Evolutionary conservation across 2,797 vertebrate genomes (phyloP).

Genomic region (Eidolon dupreanum): DNA sequence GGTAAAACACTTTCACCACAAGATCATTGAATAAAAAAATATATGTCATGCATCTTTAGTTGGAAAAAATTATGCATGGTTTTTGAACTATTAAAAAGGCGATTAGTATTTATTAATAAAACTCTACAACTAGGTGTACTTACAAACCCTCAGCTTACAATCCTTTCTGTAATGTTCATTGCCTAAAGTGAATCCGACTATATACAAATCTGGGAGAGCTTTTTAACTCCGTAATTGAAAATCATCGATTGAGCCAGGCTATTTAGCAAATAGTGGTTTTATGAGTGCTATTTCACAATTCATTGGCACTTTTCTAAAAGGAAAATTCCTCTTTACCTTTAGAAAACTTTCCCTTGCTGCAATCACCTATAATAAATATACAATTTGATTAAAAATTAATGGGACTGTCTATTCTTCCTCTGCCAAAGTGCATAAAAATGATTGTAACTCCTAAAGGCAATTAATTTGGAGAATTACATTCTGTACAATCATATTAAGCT

Average conservation of each 20-base stretch:
- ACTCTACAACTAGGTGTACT: neutral
- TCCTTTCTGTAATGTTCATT: slow-evolving; percentile 21
- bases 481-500: neutral
- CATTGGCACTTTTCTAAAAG: slow-evolving; percentile 38
- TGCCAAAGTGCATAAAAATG: neutral
- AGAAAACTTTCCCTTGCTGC: neutral
- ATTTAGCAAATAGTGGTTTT: slow-evolving; percentile 66
- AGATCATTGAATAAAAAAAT: neutral
- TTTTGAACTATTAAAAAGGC: neutral
- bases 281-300: slow-evolving; percentile 52
- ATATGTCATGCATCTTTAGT: neutral
- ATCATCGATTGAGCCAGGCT: slow-evolving; percentile 32
- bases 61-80: neutral
- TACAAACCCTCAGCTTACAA: neutral
- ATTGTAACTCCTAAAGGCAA: neutral
- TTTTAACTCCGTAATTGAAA: slow-evolving; percentile 67
- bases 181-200: neutral
- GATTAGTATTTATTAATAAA: slow-evolving; percentile 14
- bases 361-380: slow-evolving; percentile 40
- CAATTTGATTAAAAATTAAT: slow-evolving; percentile 40
- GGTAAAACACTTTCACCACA: neutral
- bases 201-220: neutral
- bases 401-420: neutral
- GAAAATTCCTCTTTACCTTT: slow-evolving; percentile 36
- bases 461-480: slow-evolving; percentile 45